Conservation (phyloP, 1,140 invertebrate genomes). For the Trissolcus basalis region DNA sequence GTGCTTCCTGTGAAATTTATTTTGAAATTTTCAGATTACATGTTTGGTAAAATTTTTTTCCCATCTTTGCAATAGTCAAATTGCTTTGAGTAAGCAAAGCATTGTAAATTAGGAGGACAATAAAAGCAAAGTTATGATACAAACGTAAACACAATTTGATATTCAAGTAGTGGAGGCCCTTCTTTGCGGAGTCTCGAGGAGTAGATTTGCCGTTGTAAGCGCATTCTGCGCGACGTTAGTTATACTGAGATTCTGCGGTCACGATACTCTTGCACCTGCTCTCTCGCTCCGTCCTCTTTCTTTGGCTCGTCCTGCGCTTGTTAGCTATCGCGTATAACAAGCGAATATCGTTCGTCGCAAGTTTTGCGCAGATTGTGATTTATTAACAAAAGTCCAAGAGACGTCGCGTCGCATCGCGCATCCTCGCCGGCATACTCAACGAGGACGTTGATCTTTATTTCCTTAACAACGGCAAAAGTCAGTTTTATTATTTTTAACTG, state of each 20-base stretch:
- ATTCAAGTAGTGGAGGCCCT: conserved; percentile 43
- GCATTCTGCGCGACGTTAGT: conserved; percentile 42
- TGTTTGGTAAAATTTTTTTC: too few relatives aligned
- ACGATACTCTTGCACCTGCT: conserved; percentile 52
- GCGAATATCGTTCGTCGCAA: conserved; percentile 49
- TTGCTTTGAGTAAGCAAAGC: too few relatives aligned
- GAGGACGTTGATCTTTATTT: conserved; percentile 45
- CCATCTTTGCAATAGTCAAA: too few relatives aligned
- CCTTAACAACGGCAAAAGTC: conserved; percentile 23
- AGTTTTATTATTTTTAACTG: conserved; percentile 33
- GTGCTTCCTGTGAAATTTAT: too few relatives aligned
- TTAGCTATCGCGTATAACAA: conserved; percentile 52
- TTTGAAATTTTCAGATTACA: too few relatives aligned
- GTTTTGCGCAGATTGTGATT: conserved; percentile 47
- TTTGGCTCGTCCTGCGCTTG: conserved; percentile 15
- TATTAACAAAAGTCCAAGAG: conserved; percentile 42
- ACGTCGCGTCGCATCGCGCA: conserved; percentile 15
- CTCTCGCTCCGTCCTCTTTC: conserved; percentile 18
- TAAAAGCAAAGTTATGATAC: conserved; percentile 44
- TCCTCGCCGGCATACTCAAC: conserved; percentile 22
- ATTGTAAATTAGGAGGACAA: conserved; percentile 29
- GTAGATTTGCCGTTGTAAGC: conserved; percentile 57
- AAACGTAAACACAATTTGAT: conserved; percentile 56
- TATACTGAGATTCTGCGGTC: conserved; percentile 53
- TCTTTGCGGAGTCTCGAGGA: conserved; percentile 48